Evolutionary conservation across 2,888 invertebrate species (phyloP), one percentile per base, ranked within the genome.

Genomic region (Coenonympha glycerion): DNA sequence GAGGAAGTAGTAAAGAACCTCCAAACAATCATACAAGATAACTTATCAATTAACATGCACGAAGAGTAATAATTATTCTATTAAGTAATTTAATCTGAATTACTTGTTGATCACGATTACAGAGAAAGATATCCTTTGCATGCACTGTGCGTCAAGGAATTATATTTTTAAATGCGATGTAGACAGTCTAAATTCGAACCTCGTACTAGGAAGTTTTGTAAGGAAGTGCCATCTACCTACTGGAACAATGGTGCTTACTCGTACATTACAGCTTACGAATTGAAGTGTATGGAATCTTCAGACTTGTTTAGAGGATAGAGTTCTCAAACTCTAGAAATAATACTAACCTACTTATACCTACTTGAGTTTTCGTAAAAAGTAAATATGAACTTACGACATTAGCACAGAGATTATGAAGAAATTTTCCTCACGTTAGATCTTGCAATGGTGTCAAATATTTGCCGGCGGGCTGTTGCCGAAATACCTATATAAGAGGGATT

Each of bases 161-260:
- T 66, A 61, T 60, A 56, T 65, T 70, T 65, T 62, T 65, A 74
- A 73, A 69, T 69, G n/a, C n/a, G n/a, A n/a, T n/a, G 64, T 61
- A 33, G 30, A 39, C 28, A 26, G 57, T 47, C 47, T 46, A 49
- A 63, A 62, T 64, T 64, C 68, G 37, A 22, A 2, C 15, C 60
- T 59, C 65, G 68, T 64, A 55, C 51, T 40, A 58, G 62, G 63
- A 63, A 62, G 62, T 60, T 55, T 56, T 52, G 55, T 53, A 58
- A 61, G 58, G 53, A 51, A 55, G 40, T 28, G 41, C 19, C 51
- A 42, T 46, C n/a, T 8, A 15, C 18, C 28, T 28, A 49, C 42
- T 49, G 39, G 44, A 56, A 48, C 46, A 41, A 41, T 37, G 22
- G 33, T n/a, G n/a, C n/a, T n/a, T n/a, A n/a, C n/a, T n/a, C n/a